Conservation (phyloP, 2,113 vertebrate genomes). For the Osmerus mordax region DNA sequence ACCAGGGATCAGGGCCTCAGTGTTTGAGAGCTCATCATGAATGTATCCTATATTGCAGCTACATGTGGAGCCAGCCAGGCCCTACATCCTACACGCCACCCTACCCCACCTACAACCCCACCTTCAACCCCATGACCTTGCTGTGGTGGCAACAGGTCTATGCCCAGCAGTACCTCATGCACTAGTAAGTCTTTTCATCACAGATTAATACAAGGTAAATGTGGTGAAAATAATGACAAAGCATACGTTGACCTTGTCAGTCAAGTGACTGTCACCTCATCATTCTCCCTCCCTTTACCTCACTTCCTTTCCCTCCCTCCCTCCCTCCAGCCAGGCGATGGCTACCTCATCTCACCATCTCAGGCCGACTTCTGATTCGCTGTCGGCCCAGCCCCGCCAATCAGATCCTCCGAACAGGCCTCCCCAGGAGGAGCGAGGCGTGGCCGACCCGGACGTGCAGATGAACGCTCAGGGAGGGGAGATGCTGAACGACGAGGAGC, state of each 20-base stretch:
- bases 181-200: slow-evolving; percentile 81
- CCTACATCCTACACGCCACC: slow-evolving; percentile 66
- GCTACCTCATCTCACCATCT: slow-evolving; percentile 78
- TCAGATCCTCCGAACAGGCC: slow-evolving; percentile 64
- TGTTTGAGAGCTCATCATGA: too few relatives aligned
- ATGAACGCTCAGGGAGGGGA: slow-evolving; percentile 80
- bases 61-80: slow-evolving; percentile 66
- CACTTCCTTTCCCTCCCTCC: slow-evolving; percentile 22
- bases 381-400: slow-evolving; percentile 42
- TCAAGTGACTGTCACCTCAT: neutral
- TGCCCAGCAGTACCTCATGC: slow-evolving; percentile 88
- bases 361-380: slow-evolving; percentile 43
- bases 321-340: slow-evolving; percentile 76
- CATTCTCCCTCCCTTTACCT: neutral
- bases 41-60: slow-evolving; percentile 30
- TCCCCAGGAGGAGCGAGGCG: slow-evolving; percentile 72
- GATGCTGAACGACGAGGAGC: slow-evolving; percentile 87
- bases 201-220: neutral
- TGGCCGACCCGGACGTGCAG: slow-evolving; percentile 80
- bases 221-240: too few relatives aligned
- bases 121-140: slow-evolving; percentile 72
- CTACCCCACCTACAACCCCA: slow-evolving; percentile 79
- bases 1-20: too few relatives aligned
- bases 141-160: slow-evolving; percentile 97
- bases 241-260: neutral